Evolutionary conservation across 2,888 invertebrate species (phyloP), one percentile per base, ranked within the genome.

Genomic region (Hoplodrina blanda): DNA sequence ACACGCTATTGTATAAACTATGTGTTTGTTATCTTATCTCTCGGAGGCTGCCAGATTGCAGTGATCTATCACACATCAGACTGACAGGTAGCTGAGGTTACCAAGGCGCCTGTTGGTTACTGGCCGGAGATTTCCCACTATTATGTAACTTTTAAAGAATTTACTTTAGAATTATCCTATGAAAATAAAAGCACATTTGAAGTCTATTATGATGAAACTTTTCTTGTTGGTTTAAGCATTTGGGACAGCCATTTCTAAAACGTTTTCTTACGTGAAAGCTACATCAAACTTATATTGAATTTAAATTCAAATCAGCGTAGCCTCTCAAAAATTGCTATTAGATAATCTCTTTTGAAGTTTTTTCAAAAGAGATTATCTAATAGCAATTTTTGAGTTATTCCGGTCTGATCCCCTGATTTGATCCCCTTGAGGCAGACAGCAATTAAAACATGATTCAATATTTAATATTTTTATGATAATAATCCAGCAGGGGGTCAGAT

Each of bases 1-100:
- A 7, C 65, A 66, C 50, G 20, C n/a, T 80, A 37, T 80, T 63
- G 59, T 76, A 60, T 60, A 61, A 69, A 73, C 64, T 73, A 67
- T 17, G 59, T 41, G 52, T 44, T 50, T 50, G 67, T 68, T 84
- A 82, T 82, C 79, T 84, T 84, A 82, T 82, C 82, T 46, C 4
- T 10, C 2, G 62, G 74, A 76, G 73, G 66, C 76, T 80, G 83
- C 53, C 56, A 79, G 79, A 68, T 84, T 73, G 73, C 46, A 54
- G 64, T 56, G 64, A 82, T 82, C 73, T 62, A 76, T 82, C 84
- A 75, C 17, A 49, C 41, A 65, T 20, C 19, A 46, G 19, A 17
- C 56, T 71, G 83, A 82, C 80, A 77, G 67, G 62, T 64, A 46
- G 52, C 76, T 66, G 61, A 81, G 69, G 66, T 62, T 56, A 73